phyloP scores from a whole-genome alignment of 2,888 invertebrate species.

The Pristionchus fissidentatus region DNA sequence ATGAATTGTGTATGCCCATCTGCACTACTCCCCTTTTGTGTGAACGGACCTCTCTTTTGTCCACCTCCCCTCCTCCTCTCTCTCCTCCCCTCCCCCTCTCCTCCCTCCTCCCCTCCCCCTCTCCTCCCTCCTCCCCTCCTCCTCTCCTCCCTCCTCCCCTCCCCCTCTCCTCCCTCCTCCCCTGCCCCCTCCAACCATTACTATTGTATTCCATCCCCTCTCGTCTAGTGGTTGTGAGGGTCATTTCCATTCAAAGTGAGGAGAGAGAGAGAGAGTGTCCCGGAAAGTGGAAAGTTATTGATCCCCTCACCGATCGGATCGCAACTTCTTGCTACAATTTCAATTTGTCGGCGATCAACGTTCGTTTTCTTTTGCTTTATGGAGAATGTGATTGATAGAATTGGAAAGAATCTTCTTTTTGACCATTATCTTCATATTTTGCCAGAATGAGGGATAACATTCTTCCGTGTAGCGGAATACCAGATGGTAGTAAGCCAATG shows the following conservation, averaged over 20 bases:
- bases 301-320: not conserved
- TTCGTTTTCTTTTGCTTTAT: not conserved
- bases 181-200: not conserved
- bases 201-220: not conserved
- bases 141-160: not conserved
- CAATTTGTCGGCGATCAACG: too few relatives aligned
- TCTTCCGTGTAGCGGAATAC: too few relatives aligned
- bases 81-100: slow-evolving; percentile 11
- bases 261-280: too few relatives aligned
- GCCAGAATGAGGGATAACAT: too few relatives aligned
- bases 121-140: too few relatives aligned
- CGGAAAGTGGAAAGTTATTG: slow-evolving; percentile 24
- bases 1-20: too few relatives aligned
- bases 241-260: slow-evolving; percentile 23
- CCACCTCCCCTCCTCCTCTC: slow-evolving; percentile 4
- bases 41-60: slow-evolving; percentile 1
- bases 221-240: not conserved
- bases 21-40: too few relatives aligned
- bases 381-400: too few relatives aligned
- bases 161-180: not conserved
- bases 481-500: too few relatives aligned
- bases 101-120: not conserved
- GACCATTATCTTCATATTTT: too few relatives aligned
- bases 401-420: too few relatives aligned
- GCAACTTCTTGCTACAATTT: too few relatives aligned